Evolutionary conservation across 2,888 invertebrate species (phyloP), one percentile per base, ranked within the genome.

Genomic region (Macroteleia sp.): DNA sequence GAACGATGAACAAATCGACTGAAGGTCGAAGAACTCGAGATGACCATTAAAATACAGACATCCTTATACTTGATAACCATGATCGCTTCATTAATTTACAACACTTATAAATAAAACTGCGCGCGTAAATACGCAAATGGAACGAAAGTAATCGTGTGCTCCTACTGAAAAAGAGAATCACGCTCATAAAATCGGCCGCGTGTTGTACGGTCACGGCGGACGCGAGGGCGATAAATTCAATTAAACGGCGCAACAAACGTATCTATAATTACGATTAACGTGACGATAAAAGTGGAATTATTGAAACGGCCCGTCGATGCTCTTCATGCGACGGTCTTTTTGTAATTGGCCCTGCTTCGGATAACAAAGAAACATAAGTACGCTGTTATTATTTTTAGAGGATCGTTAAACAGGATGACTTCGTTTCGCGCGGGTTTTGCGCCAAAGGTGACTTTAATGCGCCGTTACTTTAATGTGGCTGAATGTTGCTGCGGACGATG

Each of bases 401-500:
- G 39, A 66, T 70, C 70, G 59, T 69, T 70, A 70, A 69, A 64
- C 64, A 20, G 16, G 66, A 77, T 71, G 77, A 66, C 66, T 70
- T 54, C 34, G 77, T 76, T 52, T 42, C 30, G 76, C 52, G 39
- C 30, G 17, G 19, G 14, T 25, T 59, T 42, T 25, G 52, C 48
- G 62, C 42, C 61, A 48, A 67, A 77, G 56, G 67, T 77, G 71
- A 71, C 71, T 77, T 77, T 77, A 71, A 77, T 67, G 46, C 61
- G 69, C 64, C 69, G 75, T 76, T 76, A 76, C 30, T 57, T 74
- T 67, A 67, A 74, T 54, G 66, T 44, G 28, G 2, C 54, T 50
- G 57, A 50, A 64, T 41, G 64, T 52, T 42, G 48, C 73, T 39
- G 20, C 20, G 10, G 50, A 62, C 48, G 64, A 44, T 57, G 57